A percentile compares a stretch with the other conserved stretches of the same genome.
Evolutionary conservation across 2,888 invertebrate species (phyloP).

Genomic region (Cephus pygmeus): DNA sequence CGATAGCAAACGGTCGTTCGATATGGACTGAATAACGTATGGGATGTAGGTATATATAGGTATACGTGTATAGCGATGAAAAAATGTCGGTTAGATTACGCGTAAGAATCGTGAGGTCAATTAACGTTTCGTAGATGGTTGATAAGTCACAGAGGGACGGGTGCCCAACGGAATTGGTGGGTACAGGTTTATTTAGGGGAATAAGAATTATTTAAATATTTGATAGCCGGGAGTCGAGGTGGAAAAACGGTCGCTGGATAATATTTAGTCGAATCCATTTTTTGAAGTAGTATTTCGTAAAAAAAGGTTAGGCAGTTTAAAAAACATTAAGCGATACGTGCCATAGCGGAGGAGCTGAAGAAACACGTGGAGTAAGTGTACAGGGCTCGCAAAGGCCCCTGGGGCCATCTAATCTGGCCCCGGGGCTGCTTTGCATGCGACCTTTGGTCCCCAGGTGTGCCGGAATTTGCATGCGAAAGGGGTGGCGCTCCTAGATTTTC

Average conservation of each 20-base stretch:
- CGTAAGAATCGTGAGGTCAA: slow-evolving; percentile 37
- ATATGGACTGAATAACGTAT: background rate
- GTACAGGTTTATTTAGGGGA: slow-evolving; percentile 36
- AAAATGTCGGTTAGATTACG: slow-evolving; percentile 10
- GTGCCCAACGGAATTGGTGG: slow-evolving; percentile 26
- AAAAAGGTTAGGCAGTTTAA: background rate
- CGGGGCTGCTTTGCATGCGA: slow-evolving; percentile 61
- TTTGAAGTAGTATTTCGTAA: background rate
- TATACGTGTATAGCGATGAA: slow-evolving; percentile 16
- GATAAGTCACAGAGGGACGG: slow-evolving; percentile 14
- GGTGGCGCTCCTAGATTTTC: slow-evolving; percentile 46
- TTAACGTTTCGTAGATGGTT: slow-evolving; percentile 29
- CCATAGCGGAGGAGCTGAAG: background rate
- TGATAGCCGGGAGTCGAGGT: slow-evolving; percentile 13
- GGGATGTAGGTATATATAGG: background rate
- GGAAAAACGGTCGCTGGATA: background rate
- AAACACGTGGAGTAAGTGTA: background rate
- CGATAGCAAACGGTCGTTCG: background rate
- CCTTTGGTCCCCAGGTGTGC: slow-evolving; percentile 63
- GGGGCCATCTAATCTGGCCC: slow-evolving; percentile 50
- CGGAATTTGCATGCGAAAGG: slow-evolving; percentile 64
- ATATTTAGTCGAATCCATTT: background rate
- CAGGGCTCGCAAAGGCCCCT: background rate
- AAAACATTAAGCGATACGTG: background rate
- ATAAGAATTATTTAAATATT: slow-evolving; percentile 24